Evolutionary conservation across 2,888 invertebrate species (phyloP).

Genomic region (Drosophila monieri): DNA sequence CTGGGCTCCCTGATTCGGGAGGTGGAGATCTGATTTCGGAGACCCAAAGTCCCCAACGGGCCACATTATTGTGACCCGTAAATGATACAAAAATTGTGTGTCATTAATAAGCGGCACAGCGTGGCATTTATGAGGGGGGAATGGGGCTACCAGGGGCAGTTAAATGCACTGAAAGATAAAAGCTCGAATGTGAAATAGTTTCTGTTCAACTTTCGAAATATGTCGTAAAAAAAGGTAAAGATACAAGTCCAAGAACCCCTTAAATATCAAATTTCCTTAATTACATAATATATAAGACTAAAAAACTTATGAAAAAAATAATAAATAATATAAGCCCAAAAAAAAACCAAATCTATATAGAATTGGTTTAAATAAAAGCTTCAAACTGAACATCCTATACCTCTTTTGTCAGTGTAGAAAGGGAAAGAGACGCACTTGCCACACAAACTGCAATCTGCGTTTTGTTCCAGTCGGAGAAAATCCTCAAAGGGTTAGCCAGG

Average conservation of each 20-base stretch:
- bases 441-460: constrained; percentile 18
- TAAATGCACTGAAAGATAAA: not conserved
- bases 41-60: constrained; percentile 8
- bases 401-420: not conserved
- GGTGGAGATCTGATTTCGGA: constrained; percentile 5
- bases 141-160: not conserved
- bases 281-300: too few relatives aligned
- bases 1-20: constrained; percentile 9
- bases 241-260: too few relatives aligned
- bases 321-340: not conserved
- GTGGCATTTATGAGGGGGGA: constrained; percentile 35
- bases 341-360: not conserved
- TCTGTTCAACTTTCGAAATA: too few relatives aligned
- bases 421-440: constrained; percentile 34
- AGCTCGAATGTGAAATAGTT: too few relatives aligned
- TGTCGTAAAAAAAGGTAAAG: too few relatives aligned
- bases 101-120: constrained; percentile 80
- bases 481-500: constrained; percentile 37
- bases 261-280: too few relatives aligned
- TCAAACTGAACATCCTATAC: not conserved
- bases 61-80: constrained; percentile 79
- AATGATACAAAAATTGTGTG: constrained; percentile 82
- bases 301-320: too few relatives aligned
- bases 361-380: not conserved
- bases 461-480: constrained; percentile 22